A percentile compares a stretch with the other conserved stretches of the same genome.
phyloP scores from a whole-genome alignment of 2,113 vertebrate species.

The Podarcis muralis region DNA sequence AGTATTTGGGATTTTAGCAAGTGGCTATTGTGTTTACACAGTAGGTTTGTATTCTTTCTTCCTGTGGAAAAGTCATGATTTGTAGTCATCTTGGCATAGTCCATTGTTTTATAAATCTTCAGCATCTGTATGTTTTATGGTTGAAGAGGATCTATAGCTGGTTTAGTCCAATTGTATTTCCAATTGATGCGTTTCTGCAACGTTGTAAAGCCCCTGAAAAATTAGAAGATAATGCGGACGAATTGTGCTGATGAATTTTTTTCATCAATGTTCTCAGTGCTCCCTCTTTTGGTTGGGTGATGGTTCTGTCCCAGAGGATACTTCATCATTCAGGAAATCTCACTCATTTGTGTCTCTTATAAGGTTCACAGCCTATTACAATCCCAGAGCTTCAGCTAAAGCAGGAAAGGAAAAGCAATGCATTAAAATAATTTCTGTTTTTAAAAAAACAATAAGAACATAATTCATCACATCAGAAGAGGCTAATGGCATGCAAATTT shows the following conservation, averaged over 20 bases:
- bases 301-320: slow-evolving; percentile 54
- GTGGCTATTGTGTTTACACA: slow-evolving; percentile 71
- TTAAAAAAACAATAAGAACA: not conserved
- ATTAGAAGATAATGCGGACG: slow-evolving; percentile 43
- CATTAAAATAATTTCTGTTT: slow-evolving; percentile 41
- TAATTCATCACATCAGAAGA: not conserved
- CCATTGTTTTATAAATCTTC: slow-evolving; percentile 54
- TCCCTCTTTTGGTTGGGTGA: slow-evolving; percentile 53
- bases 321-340: slow-evolving; percentile 58
- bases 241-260: slow-evolving; percentile 58
- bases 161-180: slow-evolving; percentile 66
- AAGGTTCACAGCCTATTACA: slow-evolving; percentile 65
- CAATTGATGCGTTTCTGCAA: slow-evolving; percentile 36
- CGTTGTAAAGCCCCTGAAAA: slow-evolving; percentile 61
- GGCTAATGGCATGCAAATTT: too few relatives aligned
- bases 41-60: slow-evolving; percentile 54
- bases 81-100: slow-evolving; percentile 58
- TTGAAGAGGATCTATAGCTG: slow-evolving; percentile 58
- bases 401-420: not conserved
- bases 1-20: slow-evolving; percentile 77
- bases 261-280: slow-evolving; percentile 70
- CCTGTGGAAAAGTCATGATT: slow-evolving; percentile 60
- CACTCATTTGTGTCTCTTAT: slow-evolving; percentile 42
- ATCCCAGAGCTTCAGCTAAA: slow-evolving; percentile 63
- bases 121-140: slow-evolving; percentile 49